These are phyloP conservation scores for Chymomyza caudatula DNA, from an alignment of 2,888 invertebrate species.

Conservation along the genomic window DNA sequence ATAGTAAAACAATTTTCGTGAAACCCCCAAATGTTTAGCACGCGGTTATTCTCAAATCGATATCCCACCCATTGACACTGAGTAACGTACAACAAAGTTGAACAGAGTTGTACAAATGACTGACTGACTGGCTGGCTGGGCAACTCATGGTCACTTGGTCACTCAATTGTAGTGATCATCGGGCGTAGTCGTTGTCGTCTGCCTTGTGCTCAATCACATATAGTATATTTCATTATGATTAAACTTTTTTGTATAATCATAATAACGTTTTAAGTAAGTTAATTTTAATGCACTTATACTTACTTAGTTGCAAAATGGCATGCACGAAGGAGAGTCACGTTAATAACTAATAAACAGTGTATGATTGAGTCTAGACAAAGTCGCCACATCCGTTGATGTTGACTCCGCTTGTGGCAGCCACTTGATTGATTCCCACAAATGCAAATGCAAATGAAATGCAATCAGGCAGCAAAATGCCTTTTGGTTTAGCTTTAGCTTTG, in stretches of 20 bases:
- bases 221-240: slow-evolving; percentile 15
- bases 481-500: too few relatives aligned
- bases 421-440: slow-evolving; percentile 65
- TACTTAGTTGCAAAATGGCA: slow-evolving; percentile 6
- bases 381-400: slow-evolving; percentile 1
- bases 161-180: slow-evolving; percentile 42
- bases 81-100: not conserved
- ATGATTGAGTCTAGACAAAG: slow-evolving; percentile 13
- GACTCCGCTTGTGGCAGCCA: slow-evolving; percentile 1
- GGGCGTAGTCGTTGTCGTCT: slow-evolving; percentile 45
- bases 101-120: not conserved
- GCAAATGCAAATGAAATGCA: slow-evolving; percentile 62
- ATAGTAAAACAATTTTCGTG: too few relatives aligned
- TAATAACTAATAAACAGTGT: slow-evolving; percentile 54
- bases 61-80: not conserved
- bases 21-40: not conserved
- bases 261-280: not conserved
- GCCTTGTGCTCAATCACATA: slow-evolving; percentile 66
- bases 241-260: not conserved
- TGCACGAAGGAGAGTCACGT: slow-evolving; percentile 40
- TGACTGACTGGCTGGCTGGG: not conserved
- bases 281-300: slow-evolving; percentile 20
- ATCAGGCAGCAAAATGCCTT: slow-evolving; percentile 42
- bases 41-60: not conserved
- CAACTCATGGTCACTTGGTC: slow-evolving; percentile 31